These are phyloP conservation scores for Panthera uncia DNA, from an alignment of 2,113 vertebrate genomes.

Conservation along the genomic window DNA sequence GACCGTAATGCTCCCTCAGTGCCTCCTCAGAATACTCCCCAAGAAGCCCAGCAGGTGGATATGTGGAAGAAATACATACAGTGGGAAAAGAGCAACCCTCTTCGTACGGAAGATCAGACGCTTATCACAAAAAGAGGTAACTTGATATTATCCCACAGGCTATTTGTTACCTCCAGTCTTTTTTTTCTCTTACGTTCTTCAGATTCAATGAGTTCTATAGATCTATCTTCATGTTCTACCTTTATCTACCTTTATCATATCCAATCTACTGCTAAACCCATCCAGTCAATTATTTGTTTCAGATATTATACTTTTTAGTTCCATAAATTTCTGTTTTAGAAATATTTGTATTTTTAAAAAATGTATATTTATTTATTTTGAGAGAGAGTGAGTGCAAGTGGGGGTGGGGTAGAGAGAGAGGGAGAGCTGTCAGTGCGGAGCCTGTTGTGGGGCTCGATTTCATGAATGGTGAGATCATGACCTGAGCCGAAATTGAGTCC, in stretches of 20 bases:
- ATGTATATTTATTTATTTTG: too few relatives aligned
- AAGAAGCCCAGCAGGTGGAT: conserved; percentile 99
- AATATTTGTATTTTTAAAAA: background rate
- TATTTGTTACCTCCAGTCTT: background rate
- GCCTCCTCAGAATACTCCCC: conserved; percentile 97
- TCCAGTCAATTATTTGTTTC: conserved; percentile 40
- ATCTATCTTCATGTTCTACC: background rate
- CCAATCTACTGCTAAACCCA: background rate
- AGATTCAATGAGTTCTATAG: conserved; percentile 25
- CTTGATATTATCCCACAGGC: background rate
- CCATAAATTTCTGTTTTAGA: conserved; percentile 4
- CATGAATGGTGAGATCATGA: too few relatives aligned
- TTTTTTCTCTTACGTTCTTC: conserved; percentile 20
- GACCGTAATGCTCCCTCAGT: conserved; percentile 98
- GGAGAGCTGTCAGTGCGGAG: too few relatives aligned
- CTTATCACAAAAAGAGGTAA: conserved; percentile 99
- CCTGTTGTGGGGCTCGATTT: too few relatives aligned
- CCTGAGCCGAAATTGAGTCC: too few relatives aligned
- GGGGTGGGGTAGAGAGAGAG: too few relatives aligned
- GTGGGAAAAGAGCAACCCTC: conserved; percentile 99
- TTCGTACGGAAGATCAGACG: conserved; percentile 98
- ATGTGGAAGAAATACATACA: conserved; percentile 99
- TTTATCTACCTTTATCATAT: background rate
- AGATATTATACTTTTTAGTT: conserved; percentile 40
- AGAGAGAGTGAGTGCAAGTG: too few relatives aligned